Evolutionary conservation across 2,113 vertebrate species (phyloP).

Genomic region (Zosterops japonicus): DNA sequence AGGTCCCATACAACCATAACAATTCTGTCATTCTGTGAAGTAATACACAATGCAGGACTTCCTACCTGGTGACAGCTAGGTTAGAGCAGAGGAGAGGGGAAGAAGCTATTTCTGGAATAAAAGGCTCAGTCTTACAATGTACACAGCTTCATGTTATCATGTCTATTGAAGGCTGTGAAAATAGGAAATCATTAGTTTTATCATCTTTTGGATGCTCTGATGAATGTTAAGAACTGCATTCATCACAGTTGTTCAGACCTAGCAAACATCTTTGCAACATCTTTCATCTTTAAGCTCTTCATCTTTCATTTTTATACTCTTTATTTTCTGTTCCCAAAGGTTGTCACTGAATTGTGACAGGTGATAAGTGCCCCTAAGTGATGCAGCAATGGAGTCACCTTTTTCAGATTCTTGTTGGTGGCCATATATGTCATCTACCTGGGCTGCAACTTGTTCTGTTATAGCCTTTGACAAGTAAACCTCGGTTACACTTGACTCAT

Average conservation of each 20-base stretch:
- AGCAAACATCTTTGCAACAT: not conserved
- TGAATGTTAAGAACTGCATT: not conserved
- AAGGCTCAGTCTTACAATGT: not conserved
- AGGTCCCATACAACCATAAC: fast-evolving
- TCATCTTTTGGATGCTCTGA: not conserved
- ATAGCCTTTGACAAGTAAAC: not conserved
- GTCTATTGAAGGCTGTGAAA: not conserved
- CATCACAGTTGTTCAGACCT: not conserved
- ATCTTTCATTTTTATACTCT: not conserved
- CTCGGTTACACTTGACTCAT: fast-evolving
- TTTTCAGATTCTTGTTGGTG: not conserved
- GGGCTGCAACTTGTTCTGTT: not conserved
- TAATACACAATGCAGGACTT: not conserved
- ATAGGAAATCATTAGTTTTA: not conserved
- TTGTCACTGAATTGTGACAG: not conserved
- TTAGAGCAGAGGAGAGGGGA: not conserved
- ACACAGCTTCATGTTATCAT: not conserved
- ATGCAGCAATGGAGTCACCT: not conserved
- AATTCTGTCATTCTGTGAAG: not conserved
- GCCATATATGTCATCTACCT: not conserved
- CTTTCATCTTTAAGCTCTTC: not conserved
- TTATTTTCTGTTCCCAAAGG: not conserved
- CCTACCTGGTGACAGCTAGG: not conserved
- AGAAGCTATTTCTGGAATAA: not conserved
- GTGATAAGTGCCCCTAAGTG: not conserved